These are phyloP conservation scores for Alosa alosa DNA, from an alignment of 2,113 vertebrate genomes.

Conservation along the genomic window DNA sequence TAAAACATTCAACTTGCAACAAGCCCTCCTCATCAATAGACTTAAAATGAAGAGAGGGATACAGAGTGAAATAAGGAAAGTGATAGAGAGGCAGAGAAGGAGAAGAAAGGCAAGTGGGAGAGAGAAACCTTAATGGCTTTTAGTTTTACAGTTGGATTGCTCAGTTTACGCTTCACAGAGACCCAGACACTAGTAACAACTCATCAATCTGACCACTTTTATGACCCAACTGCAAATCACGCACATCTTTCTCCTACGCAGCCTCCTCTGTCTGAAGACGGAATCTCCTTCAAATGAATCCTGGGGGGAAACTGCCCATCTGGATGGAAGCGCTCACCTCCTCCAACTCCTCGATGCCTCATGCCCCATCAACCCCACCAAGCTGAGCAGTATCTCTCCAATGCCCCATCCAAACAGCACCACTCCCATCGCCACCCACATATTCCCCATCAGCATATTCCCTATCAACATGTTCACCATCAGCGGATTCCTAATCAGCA, in stretches of 20 bases:
- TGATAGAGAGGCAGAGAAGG: background rate
- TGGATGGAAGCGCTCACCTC: too few relatives aligned
- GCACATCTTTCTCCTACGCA: background rate
- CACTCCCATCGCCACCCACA: background rate
- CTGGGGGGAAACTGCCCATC: too few relatives aligned
- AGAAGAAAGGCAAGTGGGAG: background rate
- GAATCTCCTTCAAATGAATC: too few relatives aligned
- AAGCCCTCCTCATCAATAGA: too few relatives aligned
- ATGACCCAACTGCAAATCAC: background rate
- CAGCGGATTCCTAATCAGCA: background rate
- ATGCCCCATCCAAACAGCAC: background rate
- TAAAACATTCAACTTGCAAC: too few relatives aligned
- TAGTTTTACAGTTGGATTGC: conserved; percentile 42
- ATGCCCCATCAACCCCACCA: too few relatives aligned
- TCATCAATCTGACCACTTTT: background rate
- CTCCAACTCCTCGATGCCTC: too few relatives aligned
- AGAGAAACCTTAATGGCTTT: conserved; percentile 28
- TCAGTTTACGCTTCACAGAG: conserved; percentile 2
- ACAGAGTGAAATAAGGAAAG: background rate
- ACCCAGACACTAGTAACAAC: background rate
- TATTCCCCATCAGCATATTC: too few relatives aligned
- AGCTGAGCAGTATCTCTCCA: background rate
- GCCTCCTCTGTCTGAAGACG: background rate
- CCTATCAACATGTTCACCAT: background rate
- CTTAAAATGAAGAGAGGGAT: background rate